Conservation (phyloP, 2,888 invertebrate species). For the Entomobrya multifasciata region DNA sequence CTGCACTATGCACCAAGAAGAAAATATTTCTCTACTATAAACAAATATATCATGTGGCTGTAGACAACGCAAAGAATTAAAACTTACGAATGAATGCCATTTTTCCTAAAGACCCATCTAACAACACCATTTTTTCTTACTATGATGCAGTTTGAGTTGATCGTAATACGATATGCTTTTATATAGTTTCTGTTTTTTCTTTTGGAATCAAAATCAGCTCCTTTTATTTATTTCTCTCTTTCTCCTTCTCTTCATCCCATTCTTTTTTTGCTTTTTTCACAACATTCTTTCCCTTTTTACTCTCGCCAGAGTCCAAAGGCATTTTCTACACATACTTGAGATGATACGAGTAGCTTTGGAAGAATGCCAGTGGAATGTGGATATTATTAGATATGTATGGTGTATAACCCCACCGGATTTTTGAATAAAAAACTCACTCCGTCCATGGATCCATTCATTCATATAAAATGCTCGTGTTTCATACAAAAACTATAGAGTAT, state of each 20-base stretch:
- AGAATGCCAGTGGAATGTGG: slow-evolving; percentile 71
- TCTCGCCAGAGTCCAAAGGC: slow-evolving; percentile 53
- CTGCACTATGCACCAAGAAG: no score
- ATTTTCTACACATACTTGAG: slow-evolving; percentile 71
- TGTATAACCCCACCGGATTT: slow-evolving; percentile 49
- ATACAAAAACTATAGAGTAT: not conserved
- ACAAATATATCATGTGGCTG: not conserved
- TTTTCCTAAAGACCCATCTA: slow-evolving; percentile 20
- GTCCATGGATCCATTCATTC: slow-evolving; percentile 32
- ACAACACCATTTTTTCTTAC: slow-evolving; percentile 9
- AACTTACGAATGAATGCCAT: slow-evolving; percentile 39
- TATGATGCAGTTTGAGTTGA: slow-evolving; percentile 7
- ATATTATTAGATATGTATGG: slow-evolving; percentile 65
- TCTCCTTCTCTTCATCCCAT: slow-evolving; percentile 51
- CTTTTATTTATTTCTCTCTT: slow-evolving; percentile 48
- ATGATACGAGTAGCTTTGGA: slow-evolving; percentile 70
- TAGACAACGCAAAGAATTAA: slow-evolving; percentile 12
- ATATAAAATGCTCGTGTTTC: not conserved
- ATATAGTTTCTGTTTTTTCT: slow-evolving; percentile 5
- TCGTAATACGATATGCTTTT: slow-evolving; percentile 39
- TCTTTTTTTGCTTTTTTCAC: slow-evolving; percentile 49
- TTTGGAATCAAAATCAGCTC: slow-evolving; percentile 72
- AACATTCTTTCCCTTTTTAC: slow-evolving; percentile 55
- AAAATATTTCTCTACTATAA: slow-evolving; percentile 4
- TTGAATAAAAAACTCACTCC: slow-evolving; percentile 50